Conservation (phyloP, 2,888 invertebrate genomes). For the Isoperla grammatica region DNA sequence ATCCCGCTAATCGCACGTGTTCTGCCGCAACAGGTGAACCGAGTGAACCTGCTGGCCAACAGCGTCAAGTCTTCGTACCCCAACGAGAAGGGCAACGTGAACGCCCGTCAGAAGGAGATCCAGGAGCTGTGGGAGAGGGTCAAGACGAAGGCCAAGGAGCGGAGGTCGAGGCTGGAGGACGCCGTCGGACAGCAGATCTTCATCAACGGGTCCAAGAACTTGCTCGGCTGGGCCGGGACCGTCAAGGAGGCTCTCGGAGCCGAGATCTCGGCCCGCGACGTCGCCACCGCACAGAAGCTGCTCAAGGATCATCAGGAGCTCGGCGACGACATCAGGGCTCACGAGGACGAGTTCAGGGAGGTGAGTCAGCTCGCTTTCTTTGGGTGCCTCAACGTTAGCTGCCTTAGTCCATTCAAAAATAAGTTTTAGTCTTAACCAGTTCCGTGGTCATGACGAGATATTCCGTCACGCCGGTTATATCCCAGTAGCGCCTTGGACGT, state of each 20-base stretch:
- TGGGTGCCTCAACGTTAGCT: too few species aligned
- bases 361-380: background rate
- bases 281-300: slow-evolving; percentile 85
- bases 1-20: too few species aligned
- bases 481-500: too few species aligned
- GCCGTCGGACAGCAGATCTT: slow-evolving; percentile 95
- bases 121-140: slow-evolving; percentile 84
- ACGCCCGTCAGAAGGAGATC: slow-evolving; percentile 76
- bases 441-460: too few species aligned
- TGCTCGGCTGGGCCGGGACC: slow-evolving; percentile 73
- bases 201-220: slow-evolving; percentile 72
- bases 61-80: slow-evolving; percentile 86
- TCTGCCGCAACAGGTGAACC: slow-evolving; percentile 46
- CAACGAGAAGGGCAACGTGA: slow-evolving; percentile 79
- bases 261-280: slow-evolving; percentile 77
- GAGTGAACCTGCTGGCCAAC: slow-evolving; percentile 81
- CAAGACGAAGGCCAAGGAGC: slow-evolving; percentile 71
- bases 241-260: slow-evolving; percentile 73
- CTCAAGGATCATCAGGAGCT: slow-evolving; percentile 88
- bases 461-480: too few species aligned
- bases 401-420: too few species aligned
- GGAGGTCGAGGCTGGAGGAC: slow-evolving; percentile 80
- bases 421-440: too few species aligned
- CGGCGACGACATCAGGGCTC: slow-evolving; percentile 82
- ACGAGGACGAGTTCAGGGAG: slow-evolving; percentile 68